phyloP scores from a whole-genome alignment of 1,140 invertebrate genomes.

The Brachystomella parvula region DNA sequence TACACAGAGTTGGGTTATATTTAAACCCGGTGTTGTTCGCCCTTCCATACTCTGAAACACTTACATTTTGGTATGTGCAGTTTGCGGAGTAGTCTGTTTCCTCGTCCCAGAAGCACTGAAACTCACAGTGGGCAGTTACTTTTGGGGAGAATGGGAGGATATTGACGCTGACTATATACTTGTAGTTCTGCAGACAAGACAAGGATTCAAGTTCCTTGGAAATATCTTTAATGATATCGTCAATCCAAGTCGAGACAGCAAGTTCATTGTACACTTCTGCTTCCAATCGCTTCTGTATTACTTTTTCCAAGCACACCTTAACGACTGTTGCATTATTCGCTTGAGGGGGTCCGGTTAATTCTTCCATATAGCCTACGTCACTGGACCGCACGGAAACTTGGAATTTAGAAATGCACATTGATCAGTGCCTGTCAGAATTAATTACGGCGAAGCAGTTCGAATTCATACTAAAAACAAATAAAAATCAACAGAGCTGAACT shows the following conservation, averaged over 20 bases:
- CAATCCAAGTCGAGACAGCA: not conserved
- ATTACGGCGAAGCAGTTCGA: not conserved
- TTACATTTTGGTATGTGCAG: not conserved
- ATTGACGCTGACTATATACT: not conserved
- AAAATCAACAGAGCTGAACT: too few species aligned
- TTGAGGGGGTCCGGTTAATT: not conserved
- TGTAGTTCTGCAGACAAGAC: not conserved
- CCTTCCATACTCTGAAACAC: not conserved
- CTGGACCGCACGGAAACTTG: not conserved
- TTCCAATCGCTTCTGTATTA: not conserved
- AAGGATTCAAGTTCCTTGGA: not conserved
- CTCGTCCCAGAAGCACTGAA: not conserved
- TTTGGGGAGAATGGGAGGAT: not conserved
- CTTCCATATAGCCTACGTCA: not conserved
- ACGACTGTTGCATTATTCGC: not conserved
- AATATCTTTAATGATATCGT: not conserved
- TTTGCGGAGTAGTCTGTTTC: not conserved
- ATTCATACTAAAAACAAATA: too few species aligned
- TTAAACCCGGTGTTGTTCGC: not conserved
- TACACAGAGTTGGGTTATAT: not conserved
- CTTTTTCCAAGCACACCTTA: not conserved
- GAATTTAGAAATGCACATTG: not conserved
- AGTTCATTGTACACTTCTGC: not conserved
- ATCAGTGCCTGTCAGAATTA: not conserved
- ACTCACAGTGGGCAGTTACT: not conserved